Base-by-base conservation (phyloP, 2,113 vertebrate species). In the Corythornis vintsioides region DNA sequence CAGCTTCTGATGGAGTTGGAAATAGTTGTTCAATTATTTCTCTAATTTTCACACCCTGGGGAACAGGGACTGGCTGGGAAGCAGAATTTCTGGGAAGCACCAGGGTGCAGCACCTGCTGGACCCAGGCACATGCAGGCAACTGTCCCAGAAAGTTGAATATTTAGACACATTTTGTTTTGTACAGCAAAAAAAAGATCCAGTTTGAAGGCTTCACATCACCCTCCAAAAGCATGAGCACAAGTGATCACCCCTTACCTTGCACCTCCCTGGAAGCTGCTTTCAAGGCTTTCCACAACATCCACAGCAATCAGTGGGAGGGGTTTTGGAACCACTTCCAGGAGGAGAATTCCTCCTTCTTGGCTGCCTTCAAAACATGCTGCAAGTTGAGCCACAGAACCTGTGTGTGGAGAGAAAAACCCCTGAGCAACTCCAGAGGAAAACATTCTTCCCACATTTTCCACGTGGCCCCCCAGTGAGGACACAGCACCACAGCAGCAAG, bases 291-390 rank as follows among this genome's bases (percentile, higher is more conserved):
- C 11, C 22, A 40, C n/a, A 43, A 20, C 8, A 14, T 53, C 43
- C 3, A 0, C 24, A n/a, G 71, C 26, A 53, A n/a, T 66, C 42
- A 20, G 14, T 31, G 42, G 80, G 79, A 83, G 81, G 0, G 64
- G 67, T 25, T 83, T 79, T 59, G 63, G 86, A 92, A 79, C 0
- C 2, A 52, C 53, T 67, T 92, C 87, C 90, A 90, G 40, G 11
- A 92, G 64, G 79, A 48, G 72, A 90, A 72, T 71, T 90, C 57
- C 35, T 80, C 88, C 53, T 64, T 76, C 83, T 55, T 80, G 90
- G 87, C 72, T 72, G 81, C 76, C 83, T 83, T 86, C 67, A 88
- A 47, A 88, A 66, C 56, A 18, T 7, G 24, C 84, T 82, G 75
- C 42, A 61, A 56, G 66, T 82, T 82, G 52, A 66, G 71, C 83